Percentiles rank a stretch among this genome's conserved stretches.
Conservation (phyloP, 2,797 vertebrate genomes). For the Anolis apletophallus region DNA sequence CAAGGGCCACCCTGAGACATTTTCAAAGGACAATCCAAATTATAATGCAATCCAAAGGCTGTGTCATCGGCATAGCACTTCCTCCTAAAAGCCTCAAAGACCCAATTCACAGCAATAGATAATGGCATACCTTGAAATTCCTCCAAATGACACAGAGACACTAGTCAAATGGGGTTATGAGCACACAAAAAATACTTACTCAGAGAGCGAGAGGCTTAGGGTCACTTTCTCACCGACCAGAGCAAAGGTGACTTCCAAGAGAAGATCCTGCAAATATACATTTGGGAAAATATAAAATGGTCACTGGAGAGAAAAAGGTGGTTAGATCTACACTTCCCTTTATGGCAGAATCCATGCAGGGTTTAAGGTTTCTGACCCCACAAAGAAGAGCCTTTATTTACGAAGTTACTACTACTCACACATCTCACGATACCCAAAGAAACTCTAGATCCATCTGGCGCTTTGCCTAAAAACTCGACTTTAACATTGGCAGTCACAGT, state of each 20-base stretch:
- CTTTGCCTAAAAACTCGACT: neutral
- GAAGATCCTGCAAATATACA: slow-evolving; percentile 42
- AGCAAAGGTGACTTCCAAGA: rapidly evolving
- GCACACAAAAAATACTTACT: slow-evolving; percentile 25
- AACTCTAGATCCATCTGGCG: neutral
- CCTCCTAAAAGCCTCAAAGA: too few species aligned
- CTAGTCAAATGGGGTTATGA: neutral
- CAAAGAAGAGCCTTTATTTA: rapidly evolving
- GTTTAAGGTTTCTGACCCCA: rapidly evolving
- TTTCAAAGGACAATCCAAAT: too few species aligned
- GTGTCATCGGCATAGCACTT: too few species aligned
- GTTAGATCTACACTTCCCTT: neutral
- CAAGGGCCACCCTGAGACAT: too few species aligned
- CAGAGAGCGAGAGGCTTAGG: slow-evolving; percentile 26
- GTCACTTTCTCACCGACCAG: slow-evolving; percentile 28
- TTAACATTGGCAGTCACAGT: rapidly evolving
- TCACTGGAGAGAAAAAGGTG: rapidly evolving
- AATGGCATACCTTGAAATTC: too few species aligned
- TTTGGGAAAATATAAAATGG: neutral
- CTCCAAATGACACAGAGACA: too few species aligned
- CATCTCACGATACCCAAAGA: slow-evolving; percentile 40
- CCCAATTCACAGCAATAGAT: too few species aligned
- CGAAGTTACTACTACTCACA: slow-evolving; percentile 33
- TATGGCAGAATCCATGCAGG: rapidly evolving
- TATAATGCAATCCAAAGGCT: too few species aligned